Conservation (phyloP, 2,797 vertebrate species). For the Lithobates pipiens region DNA sequence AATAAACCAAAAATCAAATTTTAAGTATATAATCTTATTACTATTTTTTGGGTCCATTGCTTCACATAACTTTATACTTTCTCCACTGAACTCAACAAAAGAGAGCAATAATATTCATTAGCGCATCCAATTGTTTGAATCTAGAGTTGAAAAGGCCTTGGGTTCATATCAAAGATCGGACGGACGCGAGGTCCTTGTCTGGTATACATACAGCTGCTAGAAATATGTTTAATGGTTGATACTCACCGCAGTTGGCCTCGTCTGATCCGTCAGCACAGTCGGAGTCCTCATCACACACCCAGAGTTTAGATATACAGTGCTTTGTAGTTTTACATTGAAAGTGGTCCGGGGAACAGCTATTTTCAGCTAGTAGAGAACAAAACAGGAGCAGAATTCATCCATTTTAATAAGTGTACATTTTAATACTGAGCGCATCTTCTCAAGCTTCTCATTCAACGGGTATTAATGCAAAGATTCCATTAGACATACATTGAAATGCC, state of each 20-base stretch:
- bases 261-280: slow-evolving; percentile 97
- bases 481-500: slow-evolving; percentile 20
- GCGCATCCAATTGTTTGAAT: neutral
- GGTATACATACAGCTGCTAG: neutral
- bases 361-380: slow-evolving; percentile 76
- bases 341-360: slow-evolving; percentile 84
- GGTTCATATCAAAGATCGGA: neutral
- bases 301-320: slow-evolving; percentile 97
- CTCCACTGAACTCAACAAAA: neutral
- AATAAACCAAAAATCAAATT: no score
- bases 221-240: neutral
- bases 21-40: no score
- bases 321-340: slow-evolving; percentile 85
- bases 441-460: neutral
- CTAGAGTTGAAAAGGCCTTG: neutral
- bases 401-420: slow-evolving; percentile 30
- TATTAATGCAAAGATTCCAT: slow-evolving; percentile 3
- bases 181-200: neutral
- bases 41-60: no score
- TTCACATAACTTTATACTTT: no score
- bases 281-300: slow-evolving; percentile 98
- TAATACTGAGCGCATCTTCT: slow-evolving; percentile 1
- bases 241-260: slow-evolving; percentile 96
- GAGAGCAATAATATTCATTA: slow-evolving; percentile 21
- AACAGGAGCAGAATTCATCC: slow-evolving; percentile 54